Base-by-base conservation (phyloP, 1,140 invertebrate species). In the Thaumetopoea pityocampa region DNA sequence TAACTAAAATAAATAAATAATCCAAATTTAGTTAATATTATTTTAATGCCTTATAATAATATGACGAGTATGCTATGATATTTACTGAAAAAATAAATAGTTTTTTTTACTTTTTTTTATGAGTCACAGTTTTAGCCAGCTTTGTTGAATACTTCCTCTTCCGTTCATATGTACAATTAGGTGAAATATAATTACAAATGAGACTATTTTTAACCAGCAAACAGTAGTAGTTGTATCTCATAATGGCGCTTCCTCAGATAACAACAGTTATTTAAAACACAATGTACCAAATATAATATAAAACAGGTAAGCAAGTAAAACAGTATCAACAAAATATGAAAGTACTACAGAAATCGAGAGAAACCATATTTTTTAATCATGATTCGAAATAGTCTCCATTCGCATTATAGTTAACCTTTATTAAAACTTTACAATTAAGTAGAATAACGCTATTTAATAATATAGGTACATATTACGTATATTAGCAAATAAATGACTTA, bases 71-170 rank as follows among this genome's bases (percentile, higher is more conserved):
- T 34, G 48, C 51, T 57, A 58, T 54, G 51, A 52, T 36, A 51
- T 53, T 44, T 49, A 51, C 17, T 64, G 61, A 37, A 64, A 64
- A 64, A 64, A 64, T 64, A 64, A 64, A 64, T 64, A 53, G 27
- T 40, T 33, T 54, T 56, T 27, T 53, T 37, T 49, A 43, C 30
- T 5, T 29, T 51, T 36, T 32, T 29, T 5, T 45, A 45, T 37
- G 22, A 19, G 24, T 54, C 50, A 58, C 55, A 59, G 51, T 47
- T 59, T 38, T 27, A 29, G 27, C 35, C 46, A 58, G 45, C 45
- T 58, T 58, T 58, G 50, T 53, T 51, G 44, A 51, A 18, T 52
- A 42, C 28, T 28, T 41, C 44, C 29, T 16, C 11, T 35, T 41
- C 32, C 29, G 41, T 18, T 26, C 23, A 18, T 36, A 36, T 36